phyloP scores from a whole-genome alignment of 2,888 invertebrate species.

The Hartigia nigra region DNA sequence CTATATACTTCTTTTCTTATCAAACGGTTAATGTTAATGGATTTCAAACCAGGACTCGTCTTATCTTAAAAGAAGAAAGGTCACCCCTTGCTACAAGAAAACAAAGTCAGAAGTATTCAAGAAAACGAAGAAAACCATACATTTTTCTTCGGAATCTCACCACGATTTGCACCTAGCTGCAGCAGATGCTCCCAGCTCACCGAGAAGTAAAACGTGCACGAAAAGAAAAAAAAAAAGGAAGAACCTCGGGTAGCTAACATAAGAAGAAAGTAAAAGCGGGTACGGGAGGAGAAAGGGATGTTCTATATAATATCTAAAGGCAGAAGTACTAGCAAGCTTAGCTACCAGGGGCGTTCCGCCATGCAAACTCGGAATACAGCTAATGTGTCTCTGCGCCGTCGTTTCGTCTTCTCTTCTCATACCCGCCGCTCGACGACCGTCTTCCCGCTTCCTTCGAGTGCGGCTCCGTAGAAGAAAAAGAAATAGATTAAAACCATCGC shows the following conservation, averaged over 20 bases:
- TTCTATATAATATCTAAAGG: constrained; percentile 2
- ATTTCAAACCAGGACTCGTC: not conserved
- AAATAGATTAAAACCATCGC: constrained; percentile 47
- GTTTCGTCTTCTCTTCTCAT: constrained; percentile 39
- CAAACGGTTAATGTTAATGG: not conserved
- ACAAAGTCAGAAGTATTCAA: not conserved
- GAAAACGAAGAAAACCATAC: not conserved
- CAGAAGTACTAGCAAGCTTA: constrained; percentile 15
- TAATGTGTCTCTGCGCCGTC: constrained; percentile 49
- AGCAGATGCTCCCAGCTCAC: not conserved
- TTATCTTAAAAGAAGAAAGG: not conserved
- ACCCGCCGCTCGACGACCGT: constrained; percentile 25
- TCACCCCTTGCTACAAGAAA: not conserved
- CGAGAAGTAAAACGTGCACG: not conserved
- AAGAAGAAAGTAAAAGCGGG: constrained; percentile 12
- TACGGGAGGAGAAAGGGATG: not conserved
- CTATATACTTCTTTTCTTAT: not conserved
- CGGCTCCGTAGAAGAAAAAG: constrained; percentile 35
- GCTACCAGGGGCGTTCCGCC: constrained; percentile 62
- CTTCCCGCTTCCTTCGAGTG: constrained; percentile 15
- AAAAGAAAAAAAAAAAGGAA: not conserved
- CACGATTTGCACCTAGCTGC: constrained; percentile 10
- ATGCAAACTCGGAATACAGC: constrained; percentile 64
- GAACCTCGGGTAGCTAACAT: not conserved
- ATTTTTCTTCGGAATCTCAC: not conserved